Percentiles rank a stretch among this genome's conserved stretches.
Conservation (phyloP, 2,888 invertebrate genomes). For the Chloroclystis v-ata region DNA sequence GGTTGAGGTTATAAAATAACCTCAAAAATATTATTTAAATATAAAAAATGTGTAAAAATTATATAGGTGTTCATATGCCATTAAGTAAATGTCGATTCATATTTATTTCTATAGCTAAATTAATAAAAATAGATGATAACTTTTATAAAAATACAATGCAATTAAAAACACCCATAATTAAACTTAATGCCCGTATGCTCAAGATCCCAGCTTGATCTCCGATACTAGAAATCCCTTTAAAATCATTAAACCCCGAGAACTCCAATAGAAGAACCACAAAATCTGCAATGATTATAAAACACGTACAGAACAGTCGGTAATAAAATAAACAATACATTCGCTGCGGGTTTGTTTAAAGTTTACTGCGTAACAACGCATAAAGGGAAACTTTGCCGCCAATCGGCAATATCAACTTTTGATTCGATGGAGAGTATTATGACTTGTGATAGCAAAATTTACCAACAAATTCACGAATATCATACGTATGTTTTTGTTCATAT, state of each 20-base stretch:
- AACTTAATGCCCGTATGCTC: too few relatives aligned
- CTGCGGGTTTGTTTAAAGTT: slow-evolving; percentile 22
- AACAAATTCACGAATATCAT: too few relatives aligned
- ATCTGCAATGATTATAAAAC: slow-evolving; percentile 8
- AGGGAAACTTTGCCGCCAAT: slow-evolving; percentile 44
- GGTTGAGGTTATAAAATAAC: not conserved
- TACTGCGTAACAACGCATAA: slow-evolving; percentile 31
- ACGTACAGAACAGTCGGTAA: slow-evolving; percentile 20
- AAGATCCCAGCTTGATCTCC: not conserved
- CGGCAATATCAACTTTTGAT: slow-evolving; percentile 36
- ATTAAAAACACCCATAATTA: too few relatives aligned
- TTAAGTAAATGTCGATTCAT: not conserved
- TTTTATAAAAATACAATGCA: too few relatives aligned
- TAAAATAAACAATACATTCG: slow-evolving; percentile 36
- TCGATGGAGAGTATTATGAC: slow-evolving; percentile 10
- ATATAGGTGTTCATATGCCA: too few relatives aligned
- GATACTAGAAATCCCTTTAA: not conserved
- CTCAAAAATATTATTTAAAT: not conserved
- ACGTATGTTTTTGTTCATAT: too few relatives aligned
- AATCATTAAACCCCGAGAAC: not conserved
- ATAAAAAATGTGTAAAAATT: not conserved
- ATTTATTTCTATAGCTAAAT: too few relatives aligned
- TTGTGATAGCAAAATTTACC: not conserved
- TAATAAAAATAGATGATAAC: too few relatives aligned
- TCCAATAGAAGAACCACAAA: slow-evolving; percentile 2